These are phyloP conservation scores for Ceratoteleas bidentatus DNA, from an alignment of 1,140 invertebrate genomes.

Conservation along the genomic window DNA sequence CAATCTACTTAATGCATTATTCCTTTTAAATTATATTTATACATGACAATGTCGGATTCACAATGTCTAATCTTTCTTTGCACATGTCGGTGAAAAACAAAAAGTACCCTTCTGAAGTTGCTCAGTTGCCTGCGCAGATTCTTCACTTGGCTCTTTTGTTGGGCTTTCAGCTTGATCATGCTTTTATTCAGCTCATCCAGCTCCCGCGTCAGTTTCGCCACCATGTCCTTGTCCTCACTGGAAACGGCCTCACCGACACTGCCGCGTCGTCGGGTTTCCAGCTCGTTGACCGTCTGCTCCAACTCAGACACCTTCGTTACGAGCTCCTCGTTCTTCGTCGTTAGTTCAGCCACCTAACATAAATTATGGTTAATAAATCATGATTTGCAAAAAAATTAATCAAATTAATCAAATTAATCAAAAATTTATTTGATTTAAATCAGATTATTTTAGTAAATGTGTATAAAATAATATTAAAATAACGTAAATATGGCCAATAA, in stretches of 20 bases:
- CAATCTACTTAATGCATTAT: too few species aligned
- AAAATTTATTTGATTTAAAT: too few species aligned
- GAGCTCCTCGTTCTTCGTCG: slow-evolving; percentile 71
- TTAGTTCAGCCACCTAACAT: slow-evolving; percentile 64
- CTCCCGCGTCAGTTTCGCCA: slow-evolving; percentile 84
- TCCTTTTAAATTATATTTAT: too few species aligned
- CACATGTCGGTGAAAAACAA: too few species aligned
- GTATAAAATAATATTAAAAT: too few species aligned
- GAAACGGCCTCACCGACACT: slow-evolving; percentile 40
- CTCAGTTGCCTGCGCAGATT: slow-evolving; percentile 91
- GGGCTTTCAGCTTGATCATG: slow-evolving; percentile 92
- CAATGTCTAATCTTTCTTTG: too few species aligned
- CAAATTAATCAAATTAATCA: too few species aligned
- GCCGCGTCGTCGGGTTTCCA: slow-evolving; percentile 72
- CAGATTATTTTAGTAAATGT: too few species aligned
- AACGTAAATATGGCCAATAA: too few species aligned
- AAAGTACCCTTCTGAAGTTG: slow-evolving; percentile 84
- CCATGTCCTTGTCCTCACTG: slow-evolving; percentile 79
- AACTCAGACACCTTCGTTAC: slow-evolving; percentile 69
- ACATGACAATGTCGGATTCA: too few species aligned
- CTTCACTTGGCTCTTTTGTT: slow-evolving; percentile 90
- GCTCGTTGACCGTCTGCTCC: slow-evolving; percentile 69
- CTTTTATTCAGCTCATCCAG: slow-evolving; percentile 89
- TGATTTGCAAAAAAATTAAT: too few species aligned
- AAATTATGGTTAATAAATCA: too few species aligned